Conservation (phyloP, 2,888 invertebrate species). For the Cryptophagus acutangulus region DNA sequence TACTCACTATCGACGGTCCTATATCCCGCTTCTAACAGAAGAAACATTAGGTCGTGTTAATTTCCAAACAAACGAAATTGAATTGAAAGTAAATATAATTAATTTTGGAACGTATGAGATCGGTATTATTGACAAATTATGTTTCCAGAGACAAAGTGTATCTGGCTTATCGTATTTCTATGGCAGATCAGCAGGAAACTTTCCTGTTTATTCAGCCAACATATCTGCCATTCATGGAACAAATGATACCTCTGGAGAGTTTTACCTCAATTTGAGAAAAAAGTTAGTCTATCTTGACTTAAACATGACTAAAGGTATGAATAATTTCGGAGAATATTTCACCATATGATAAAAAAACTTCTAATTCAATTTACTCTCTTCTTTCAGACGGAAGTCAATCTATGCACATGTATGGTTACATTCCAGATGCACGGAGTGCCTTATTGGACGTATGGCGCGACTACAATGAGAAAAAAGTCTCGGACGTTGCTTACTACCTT, state of each 20-base stretch:
- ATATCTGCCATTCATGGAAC: constrained; percentile 55
- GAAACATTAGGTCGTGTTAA: constrained; percentile 54
- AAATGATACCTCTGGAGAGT: constrained; percentile 56
- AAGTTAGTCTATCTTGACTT: constrained; percentile 62
- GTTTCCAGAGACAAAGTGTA: constrained; percentile 6
- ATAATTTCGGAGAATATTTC: constrained; percentile 23
- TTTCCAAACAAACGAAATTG: constrained; percentile 55
- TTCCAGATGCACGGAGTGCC: constrained; percentile 72
- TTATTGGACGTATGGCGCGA: constrained; percentile 75
- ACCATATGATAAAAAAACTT: constrained; percentile 5
- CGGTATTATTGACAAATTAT: background rate
- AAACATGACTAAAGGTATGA: constrained; percentile 61
- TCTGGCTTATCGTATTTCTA: constrained; percentile 52
- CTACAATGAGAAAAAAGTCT: constrained; percentile 72
- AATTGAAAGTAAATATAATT: constrained; percentile 54
- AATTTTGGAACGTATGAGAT: background rate
- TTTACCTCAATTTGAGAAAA: constrained; percentile 55
- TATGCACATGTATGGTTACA: constrained; percentile 67
- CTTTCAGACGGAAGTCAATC: constrained; percentile 59
- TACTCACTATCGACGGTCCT: constrained; percentile 55
- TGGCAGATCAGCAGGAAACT: constrained; percentile 49
- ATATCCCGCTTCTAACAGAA: constrained; percentile 52
- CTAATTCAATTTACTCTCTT: too few relatives aligned
- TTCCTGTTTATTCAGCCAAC: constrained; percentile 55
- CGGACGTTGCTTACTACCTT: constrained; percentile 73